Evolutionary conservation across 2,888 invertebrate genomes (phyloP).

Genomic region (Chalcis sispes): DNA sequence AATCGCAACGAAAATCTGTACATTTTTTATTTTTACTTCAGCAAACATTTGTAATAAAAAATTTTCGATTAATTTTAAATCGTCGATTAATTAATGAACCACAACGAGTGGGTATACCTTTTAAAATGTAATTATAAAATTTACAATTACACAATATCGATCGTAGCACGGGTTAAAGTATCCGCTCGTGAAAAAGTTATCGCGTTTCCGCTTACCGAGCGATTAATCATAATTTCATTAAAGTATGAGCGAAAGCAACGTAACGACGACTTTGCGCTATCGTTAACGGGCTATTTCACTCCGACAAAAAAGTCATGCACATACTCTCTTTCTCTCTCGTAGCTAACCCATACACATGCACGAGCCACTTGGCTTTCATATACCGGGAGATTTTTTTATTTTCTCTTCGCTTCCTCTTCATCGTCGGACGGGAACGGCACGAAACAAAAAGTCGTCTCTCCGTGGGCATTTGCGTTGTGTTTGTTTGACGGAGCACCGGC

Average conservation of each 20-base stretch:
- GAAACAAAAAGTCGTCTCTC: neutral
- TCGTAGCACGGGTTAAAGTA: too few relatives aligned
- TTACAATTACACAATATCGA: too few relatives aligned
- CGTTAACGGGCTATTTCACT: slow-evolving; percentile 35
- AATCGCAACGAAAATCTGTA: too few relatives aligned
- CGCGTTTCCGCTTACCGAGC: too few relatives aligned
- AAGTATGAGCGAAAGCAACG: slow-evolving; percentile 14
- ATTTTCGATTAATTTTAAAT: too few relatives aligned
- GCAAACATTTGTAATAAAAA: too few relatives aligned
- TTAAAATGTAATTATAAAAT: too few relatives aligned
- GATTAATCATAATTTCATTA: slow-evolving; percentile 35
- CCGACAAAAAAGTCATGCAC: slow-evolving; percentile 13
- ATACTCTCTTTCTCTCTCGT: neutral
- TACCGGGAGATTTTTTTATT: neutral
- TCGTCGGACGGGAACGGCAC: neutral
- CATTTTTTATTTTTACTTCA: too few relatives aligned
- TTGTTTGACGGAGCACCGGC: slow-evolving; percentile 2
- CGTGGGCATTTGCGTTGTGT: neutral
- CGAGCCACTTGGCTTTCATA: slow-evolving; percentile 36
- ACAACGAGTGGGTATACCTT: too few relatives aligned
- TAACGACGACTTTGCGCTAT: neutral
- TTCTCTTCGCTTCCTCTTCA: neutral
- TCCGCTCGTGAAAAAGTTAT: too few relatives aligned
- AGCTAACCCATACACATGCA: neutral
- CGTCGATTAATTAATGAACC: too few relatives aligned